Evolutionary conservation across 92 coral and sea anemone species (phyloP).

Genomic region (Montipora capitata): DNA sequence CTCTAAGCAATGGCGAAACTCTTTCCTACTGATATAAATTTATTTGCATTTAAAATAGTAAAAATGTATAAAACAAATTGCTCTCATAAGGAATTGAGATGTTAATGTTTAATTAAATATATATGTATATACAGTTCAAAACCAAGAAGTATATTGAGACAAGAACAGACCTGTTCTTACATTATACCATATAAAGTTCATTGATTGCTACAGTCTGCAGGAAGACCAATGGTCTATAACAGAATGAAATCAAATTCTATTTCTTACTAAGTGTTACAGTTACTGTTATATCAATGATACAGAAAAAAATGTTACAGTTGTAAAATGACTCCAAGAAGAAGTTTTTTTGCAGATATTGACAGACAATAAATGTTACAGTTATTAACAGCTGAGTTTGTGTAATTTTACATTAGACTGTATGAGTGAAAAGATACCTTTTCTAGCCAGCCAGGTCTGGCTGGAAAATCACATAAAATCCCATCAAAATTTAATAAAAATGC

Average conservation of each 20-base stretch:
- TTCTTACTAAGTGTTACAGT: constrained; percentile 27
- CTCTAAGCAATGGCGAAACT: too few relatives aligned
- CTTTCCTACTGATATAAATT: too few relatives aligned
- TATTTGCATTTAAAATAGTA: too few relatives aligned
- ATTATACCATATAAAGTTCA: neutral
- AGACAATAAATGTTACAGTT: constrained; percentile 23
- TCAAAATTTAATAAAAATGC: neutral
- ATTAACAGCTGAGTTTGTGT: constrained; percentile 26
- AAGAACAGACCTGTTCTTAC: too few relatives aligned
- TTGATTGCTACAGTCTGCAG: constrained; percentile 1
- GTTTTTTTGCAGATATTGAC: constrained; percentile 15
- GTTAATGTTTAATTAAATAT: too few relatives aligned
- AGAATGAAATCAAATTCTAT: constrained; percentile 18
- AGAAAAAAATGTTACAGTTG: constrained; percentile 28
- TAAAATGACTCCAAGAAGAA: neutral
- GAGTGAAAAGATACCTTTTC: neutral
- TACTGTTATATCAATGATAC: constrained; percentile 24
- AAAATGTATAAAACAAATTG: too few relatives aligned
- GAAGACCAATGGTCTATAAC: constrained; percentile 20
- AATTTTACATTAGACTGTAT: too few relatives aligned
- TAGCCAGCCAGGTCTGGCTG: constrained; percentile 16
- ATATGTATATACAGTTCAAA: too few relatives aligned
- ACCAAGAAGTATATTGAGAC: too few relatives aligned
- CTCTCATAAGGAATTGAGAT: too few relatives aligned
- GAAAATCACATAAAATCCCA: neutral